phyloP scores from a whole-genome alignment of 2,113 vertebrate species.

The Oenanthe melanoleuca region DNA sequence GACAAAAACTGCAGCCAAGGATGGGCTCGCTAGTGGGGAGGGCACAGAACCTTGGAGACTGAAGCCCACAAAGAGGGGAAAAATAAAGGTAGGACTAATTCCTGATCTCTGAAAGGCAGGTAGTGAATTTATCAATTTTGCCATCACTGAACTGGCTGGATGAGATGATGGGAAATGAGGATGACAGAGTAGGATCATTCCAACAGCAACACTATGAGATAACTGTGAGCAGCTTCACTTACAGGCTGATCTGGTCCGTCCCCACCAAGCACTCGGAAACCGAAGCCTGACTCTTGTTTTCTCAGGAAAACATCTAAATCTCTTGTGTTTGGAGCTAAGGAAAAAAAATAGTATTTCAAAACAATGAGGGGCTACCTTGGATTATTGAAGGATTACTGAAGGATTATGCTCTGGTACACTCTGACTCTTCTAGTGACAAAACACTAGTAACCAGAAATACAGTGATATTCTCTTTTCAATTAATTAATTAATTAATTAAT shows the following conservation, averaged over 20 bases:
- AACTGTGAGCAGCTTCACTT: constrained; percentile 61
- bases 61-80: neutral
- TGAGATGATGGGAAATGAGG: neutral
- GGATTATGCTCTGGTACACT: neutral
- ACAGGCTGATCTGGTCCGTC: constrained; percentile 96
- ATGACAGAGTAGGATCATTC: neutral
- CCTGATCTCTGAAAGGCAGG: neutral
- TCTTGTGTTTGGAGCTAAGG: constrained; percentile 90
- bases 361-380: neutral
- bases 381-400: neutral
- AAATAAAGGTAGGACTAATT: neutral
- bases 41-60: neutral
- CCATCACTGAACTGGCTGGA: neutral
- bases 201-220: neutral
- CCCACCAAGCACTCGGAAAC: constrained; percentile 95
- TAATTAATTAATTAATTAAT: too few relatives aligned
- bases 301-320: constrained; percentile 95
- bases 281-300: constrained; percentile 96
- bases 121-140: neutral
- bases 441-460: neutral
- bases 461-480: neutral
- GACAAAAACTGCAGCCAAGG: neutral
- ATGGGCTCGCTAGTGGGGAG: neutral
- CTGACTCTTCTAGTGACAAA: neutral
- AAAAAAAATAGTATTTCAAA: neutral